phyloP scores from a whole-genome alignment of 2,888 invertebrate genomes.

The Apotomis turbidana region DNA sequence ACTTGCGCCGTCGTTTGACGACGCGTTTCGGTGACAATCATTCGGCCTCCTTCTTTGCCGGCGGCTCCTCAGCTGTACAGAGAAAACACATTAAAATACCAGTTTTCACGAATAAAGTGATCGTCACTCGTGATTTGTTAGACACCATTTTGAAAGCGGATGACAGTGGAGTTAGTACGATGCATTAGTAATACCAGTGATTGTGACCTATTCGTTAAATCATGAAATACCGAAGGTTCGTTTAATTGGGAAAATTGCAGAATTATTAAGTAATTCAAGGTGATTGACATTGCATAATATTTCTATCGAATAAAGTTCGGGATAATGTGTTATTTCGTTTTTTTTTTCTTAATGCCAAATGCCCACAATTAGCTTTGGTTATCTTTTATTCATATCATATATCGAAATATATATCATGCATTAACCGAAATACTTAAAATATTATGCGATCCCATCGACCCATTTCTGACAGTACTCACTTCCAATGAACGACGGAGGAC shows the following conservation, averaged over 20 bases:
- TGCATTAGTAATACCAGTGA: slow-evolving; percentile 38
- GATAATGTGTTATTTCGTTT: no score
- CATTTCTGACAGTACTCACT: no score
- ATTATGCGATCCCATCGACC: no score
- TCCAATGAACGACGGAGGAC: no score
- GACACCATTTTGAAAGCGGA: slow-evolving; percentile 37
- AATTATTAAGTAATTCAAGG: background rate
- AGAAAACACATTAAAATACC: slow-evolving; percentile 7
- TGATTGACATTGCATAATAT: no score
- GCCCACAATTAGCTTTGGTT: no score
- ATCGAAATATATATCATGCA: no score
- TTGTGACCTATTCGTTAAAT: slow-evolving; percentile 3
- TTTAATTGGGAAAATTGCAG: background rate
- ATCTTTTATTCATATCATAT: no score
- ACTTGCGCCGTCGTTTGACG: slow-evolving; percentile 80
- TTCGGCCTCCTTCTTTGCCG: slow-evolving; percentile 75
- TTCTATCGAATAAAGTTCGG: no score
- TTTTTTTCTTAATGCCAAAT: no score
- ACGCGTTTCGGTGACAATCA: slow-evolving; percentile 81
- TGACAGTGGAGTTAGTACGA: slow-evolving; percentile 37
- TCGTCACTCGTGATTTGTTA: slow-evolving; percentile 18
- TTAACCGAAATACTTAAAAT: no score
- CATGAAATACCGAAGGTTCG: background rate
- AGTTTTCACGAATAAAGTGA: background rate
- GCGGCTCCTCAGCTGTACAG: slow-evolving; percentile 72